A percentile compares a stretch with the other conserved stretches of the same genome.
phyloP scores from a whole-genome alignment of 1,140 invertebrate species.

The Aradophagus sp. region DNA sequence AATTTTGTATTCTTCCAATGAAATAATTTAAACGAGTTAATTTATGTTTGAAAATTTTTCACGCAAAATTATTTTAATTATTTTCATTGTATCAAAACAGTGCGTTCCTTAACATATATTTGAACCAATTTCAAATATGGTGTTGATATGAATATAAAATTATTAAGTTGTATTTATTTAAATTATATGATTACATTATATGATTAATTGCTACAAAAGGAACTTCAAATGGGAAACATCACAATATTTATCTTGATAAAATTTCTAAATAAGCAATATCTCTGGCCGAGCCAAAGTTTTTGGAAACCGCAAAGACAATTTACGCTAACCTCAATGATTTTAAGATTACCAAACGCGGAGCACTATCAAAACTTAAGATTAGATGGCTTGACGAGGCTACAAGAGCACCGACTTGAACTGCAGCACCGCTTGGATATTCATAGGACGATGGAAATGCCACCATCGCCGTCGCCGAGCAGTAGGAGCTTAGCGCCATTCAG shows the following conservation, averaged over 20 bases:
- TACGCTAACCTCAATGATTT: conserved; percentile 68
- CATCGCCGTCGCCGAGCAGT: conserved; percentile 89
- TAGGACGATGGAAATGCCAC: conserved; percentile 77
- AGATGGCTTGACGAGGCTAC: conserved; percentile 73
- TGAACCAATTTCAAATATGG: too few species aligned
- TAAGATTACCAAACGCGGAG: conserved; percentile 71
- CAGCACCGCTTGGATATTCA: conserved; percentile 73
- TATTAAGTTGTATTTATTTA: too few species aligned
- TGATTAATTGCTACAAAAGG: background rate
- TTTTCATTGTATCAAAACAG: too few species aligned
- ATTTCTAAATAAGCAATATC: conserved; percentile 11
- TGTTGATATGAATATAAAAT: too few species aligned
- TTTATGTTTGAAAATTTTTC: too few species aligned
- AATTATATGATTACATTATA: too few species aligned
- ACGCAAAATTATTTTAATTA: too few species aligned
- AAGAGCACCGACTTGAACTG: conserved; percentile 73
- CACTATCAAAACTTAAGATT: conserved; percentile 74
- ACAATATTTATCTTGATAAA: background rate
- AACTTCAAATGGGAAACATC: background rate
- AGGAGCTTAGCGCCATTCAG: conserved; percentile 87
- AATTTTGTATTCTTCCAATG: too few species aligned
- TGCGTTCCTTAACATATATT: too few species aligned
- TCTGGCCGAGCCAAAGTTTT: conserved; percentile 7
- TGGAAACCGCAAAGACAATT: conserved; percentile 67
- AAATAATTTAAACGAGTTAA: too few species aligned